Percentiles rank a stretch among this genome's conserved stretches.
These are phyloP conservation scores for Crocodylus rhombifer DNA, from an alignment of 2,797 vertebrate genomes.

Conservation along the genomic window DNA sequence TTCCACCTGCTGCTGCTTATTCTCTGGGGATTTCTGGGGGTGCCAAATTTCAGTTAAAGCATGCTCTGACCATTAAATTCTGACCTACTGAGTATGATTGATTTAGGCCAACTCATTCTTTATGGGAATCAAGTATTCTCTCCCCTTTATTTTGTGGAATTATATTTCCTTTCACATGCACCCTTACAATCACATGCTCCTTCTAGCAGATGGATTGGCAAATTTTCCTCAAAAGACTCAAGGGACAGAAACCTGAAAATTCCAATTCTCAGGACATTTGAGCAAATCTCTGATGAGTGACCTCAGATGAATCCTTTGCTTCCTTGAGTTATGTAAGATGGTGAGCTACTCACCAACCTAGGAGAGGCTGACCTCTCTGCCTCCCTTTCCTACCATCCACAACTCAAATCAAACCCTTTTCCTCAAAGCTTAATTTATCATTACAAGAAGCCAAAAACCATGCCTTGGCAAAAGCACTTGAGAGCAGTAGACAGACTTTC, in stretches of 20 bases:
- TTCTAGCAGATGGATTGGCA: neutral
- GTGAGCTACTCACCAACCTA: no score
- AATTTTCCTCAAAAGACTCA: no score
- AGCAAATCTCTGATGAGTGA: neutral
- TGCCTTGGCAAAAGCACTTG: no score
- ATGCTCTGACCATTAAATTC: neutral
- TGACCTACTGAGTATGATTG: neutral
- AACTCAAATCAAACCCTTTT: no score
- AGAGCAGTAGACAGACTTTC: no score
- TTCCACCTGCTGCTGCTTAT: conserved; percentile 56
- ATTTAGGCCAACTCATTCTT: neutral
- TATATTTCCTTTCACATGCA: neutral
- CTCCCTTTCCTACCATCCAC: no score
- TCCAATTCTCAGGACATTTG: neutral
- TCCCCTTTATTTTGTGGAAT: neutral
- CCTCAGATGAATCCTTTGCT: neutral
- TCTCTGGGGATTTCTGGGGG: conserved; percentile 35
- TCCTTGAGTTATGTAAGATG: neutral
- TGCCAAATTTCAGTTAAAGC: neutral
- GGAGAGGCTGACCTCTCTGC: no score
- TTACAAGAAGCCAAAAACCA: no score
- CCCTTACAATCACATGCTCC: neutral
- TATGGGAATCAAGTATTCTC: neutral
- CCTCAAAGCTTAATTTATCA: no score
- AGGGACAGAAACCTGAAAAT: neutral